Percentiles rank a stretch among this genome's conserved stretches.
These are phyloP conservation scores for Chrysocyon brachyurus DNA, from an alignment of 2,797 vertebrate species.

Conservation along the genomic window DNA sequence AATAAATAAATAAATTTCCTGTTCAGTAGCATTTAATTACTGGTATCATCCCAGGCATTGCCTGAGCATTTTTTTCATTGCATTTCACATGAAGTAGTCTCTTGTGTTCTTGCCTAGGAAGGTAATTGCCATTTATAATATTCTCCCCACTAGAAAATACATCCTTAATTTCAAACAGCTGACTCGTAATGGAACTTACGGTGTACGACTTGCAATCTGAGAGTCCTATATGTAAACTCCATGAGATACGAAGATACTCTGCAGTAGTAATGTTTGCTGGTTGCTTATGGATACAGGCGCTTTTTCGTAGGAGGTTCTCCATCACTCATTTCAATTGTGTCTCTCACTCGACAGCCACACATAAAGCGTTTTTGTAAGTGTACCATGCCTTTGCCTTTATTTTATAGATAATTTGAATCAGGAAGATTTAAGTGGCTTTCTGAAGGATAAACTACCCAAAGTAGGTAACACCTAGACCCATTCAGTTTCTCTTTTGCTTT, in stretches of 20 bases:
- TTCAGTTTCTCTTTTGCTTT: conserved; percentile 63
- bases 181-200: conserved; percentile 61
- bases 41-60: not conserved
- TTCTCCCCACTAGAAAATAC: conserved; percentile 67
- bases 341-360: not conserved
- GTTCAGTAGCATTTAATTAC: conserved; percentile 64
- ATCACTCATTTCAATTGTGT: conserved; percentile 17
- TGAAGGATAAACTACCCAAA: conserved; percentile 64
- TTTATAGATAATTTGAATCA: conserved; percentile 69
- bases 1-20: conserved; percentile 46
- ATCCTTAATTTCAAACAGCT: conserved; percentile 73
- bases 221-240: not conserved
- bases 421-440: conserved; percentile 63
- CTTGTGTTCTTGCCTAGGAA: conserved; percentile 63
- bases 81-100: conserved; percentile 65
- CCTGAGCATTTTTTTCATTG: conserved; percentile 46
- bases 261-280: not conserved
- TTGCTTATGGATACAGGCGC: not conserved
- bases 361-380: not conserved
- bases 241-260: conserved; percentile 1
- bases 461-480: conserved; percentile 35
- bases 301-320: conserved; percentile 17
- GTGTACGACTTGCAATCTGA: not conserved
- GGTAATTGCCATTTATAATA: conserved; percentile 77
- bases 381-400: conserved; percentile 36